Evolutionary conservation across 1,140 invertebrate species (phyloP), one percentile per base, ranked within the genome.

Genomic region (Drosophila ananassae): DNA sequence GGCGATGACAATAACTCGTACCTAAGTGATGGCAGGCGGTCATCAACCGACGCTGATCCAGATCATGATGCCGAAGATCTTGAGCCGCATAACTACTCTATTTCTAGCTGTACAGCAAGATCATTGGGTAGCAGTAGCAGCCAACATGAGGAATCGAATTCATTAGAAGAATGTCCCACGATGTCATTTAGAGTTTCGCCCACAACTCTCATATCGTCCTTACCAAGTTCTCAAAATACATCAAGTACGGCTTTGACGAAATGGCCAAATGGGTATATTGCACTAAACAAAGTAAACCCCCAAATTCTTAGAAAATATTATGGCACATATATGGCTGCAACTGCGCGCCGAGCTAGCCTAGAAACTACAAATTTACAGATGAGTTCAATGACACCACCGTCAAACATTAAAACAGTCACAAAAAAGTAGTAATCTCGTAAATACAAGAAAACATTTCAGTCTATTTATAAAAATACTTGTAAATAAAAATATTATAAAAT

Each of bases 291-390:
- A 0, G 75, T 90, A 12, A 78, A 90, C 69, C 75, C 76, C 0
- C 75, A 83, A 21, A 73, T 90, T 44, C 37, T 90, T 0, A 85
- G 81, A 24, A 74, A 74, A 28, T 91, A 91, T 55, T 91, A 91
- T 37, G 89, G 79, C 9, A 83, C 77, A 2, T 91, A 90, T 53
- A 77, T 84, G 74, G 75, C 91, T 41, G 77, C 92, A 6, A 82
- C 90, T 5, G 82, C 85, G 1, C 60, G 77, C 5, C 76, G 68
- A 5, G 79, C 72, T 3, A 73, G 13, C 25, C 41, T 83, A 3
- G 79, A 81, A 48, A 57, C 56, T 1, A 64, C 62, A 22, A 37
- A 47, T 4, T 59, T 59, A 50, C 32, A 53, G 7, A 64, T 48
- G 2, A 32, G 60, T 4, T 55, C 64, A 1, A 54, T 58, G 2